Conservation (phyloP, 2,888 invertebrate genomes). For the Ephialtes manifestator region DNA sequence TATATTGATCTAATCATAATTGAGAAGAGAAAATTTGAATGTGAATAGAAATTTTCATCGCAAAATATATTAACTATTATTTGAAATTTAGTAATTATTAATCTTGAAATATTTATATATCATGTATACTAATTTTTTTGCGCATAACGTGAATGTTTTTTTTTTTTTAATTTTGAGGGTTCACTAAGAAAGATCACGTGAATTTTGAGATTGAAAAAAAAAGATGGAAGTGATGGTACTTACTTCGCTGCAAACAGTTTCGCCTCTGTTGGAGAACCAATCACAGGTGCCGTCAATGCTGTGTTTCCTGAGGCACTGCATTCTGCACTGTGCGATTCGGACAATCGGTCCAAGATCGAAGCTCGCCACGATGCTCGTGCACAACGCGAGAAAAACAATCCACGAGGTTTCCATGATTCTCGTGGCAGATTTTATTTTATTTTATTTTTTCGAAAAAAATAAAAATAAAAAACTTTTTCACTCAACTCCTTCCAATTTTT, state of each 20-base stretch:
- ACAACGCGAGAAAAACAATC: conserved; percentile 74
- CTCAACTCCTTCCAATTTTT: conserved; percentile 12
- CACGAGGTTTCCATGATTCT: conserved; percentile 72
- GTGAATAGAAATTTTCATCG: too few species aligned
- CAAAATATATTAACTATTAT: too few species aligned
- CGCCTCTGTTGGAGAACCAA: conserved; percentile 79
- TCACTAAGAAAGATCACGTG: not conserved
- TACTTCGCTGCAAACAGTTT: conserved; percentile 81
- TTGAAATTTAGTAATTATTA: too few species aligned
- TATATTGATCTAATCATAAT: too few species aligned
- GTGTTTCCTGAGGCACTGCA: conserved; percentile 81
- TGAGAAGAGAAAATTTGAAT: too few species aligned
- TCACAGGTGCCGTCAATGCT: conserved; percentile 81
- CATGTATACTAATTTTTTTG: too few species aligned
- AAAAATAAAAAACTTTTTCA: conserved; percentile 25
- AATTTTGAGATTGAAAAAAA: not conserved
- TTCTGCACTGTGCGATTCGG: conserved; percentile 83
- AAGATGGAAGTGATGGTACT: conserved; percentile 66
- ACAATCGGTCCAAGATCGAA: conserved; percentile 83
- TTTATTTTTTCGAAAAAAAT: not conserved
- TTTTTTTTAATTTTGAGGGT: not conserved
- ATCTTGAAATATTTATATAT: too few species aligned
- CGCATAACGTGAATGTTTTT: not conserved
- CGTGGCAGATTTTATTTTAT: not conserved
- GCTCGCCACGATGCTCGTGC: conserved; percentile 74